Base-by-base conservation (phyloP, 2,888 invertebrate species). In the Xestia ashworthii region DNA sequence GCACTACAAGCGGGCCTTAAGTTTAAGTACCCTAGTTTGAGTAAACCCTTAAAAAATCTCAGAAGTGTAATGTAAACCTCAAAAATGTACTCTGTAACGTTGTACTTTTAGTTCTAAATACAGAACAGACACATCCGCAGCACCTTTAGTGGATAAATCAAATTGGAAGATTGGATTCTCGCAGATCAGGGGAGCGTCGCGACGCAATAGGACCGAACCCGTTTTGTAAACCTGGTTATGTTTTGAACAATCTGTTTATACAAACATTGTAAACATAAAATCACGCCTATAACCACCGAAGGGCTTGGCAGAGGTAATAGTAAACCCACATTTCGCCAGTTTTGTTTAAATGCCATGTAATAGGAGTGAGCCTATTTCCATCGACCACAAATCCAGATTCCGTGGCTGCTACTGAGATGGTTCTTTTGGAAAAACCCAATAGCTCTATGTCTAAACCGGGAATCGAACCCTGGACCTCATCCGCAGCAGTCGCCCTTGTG, bases 101-200 rank as follows among this genome's bases (percentile, higher is more conserved):
- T 46, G 16, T 44, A 32, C 19, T 44, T 44, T 9, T 55, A 78
- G 69, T 77, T 62, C 19, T 25, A 58, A 58, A 55, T n/a, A 65
- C 44, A 44, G 65, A 72, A 79, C 48, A 22, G 46, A 53, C 38
- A 67, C 55, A 80, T 78, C 14, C 32, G 44, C 65, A 16, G 64
- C 50, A 80, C 58, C 50, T 69, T 58, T n/a, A 68, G 55, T 16
- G 55, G 32, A 69, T 58, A 58, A 58, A 75, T 76, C 76, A 69
- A 81, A 80, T 76, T 80, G 69, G 50, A 76, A 65, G 50, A 80
- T 80, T 81, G 25, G 38, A 80, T 81, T 68, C 65, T n/a, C 55
- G 12, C 41, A n/a, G 60, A 76, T 58, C 58, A 53, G 46, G 60
- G 71, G 65, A 62, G 66, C 69, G 66, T 55, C 44, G 55, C 38